Evolutionary conservation across 2,797 vertebrate species (phyloP).

Genomic region (Labroides dimidiatus): DNA sequence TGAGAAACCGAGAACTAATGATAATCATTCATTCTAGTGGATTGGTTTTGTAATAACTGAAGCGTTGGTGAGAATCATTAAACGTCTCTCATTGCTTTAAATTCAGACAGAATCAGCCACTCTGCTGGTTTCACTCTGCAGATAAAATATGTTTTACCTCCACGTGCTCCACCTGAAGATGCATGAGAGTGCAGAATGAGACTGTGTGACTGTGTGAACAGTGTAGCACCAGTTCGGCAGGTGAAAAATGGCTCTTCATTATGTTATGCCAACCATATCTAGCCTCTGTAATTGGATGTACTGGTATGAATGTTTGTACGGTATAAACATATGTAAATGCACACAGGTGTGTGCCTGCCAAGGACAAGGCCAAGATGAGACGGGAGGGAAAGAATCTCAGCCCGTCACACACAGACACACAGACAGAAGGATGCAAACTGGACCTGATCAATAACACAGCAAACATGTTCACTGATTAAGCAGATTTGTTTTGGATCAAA

Average conservation of each 20-base stretch:
- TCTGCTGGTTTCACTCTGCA: constrained; percentile 7
- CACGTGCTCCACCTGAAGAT: constrained; percentile 14
- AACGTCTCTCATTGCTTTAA: background rate
- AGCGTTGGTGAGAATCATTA: background rate
- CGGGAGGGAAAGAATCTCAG: constrained; percentile 49
- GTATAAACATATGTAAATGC: background rate
- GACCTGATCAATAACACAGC: constrained; percentile 45
- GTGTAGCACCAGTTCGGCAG: constrained; percentile 57
- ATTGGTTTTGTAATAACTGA: background rate
- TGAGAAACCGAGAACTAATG: background rate
- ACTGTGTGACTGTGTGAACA: constrained; percentile 7
- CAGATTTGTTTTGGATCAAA: constrained; percentile 52
- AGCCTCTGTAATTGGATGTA: constrained; percentile 67
- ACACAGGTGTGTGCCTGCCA: background rate
- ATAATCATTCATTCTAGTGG: background rate
- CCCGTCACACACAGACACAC: constrained; percentile 25
- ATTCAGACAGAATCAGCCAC: background rate
- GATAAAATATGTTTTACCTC: constrained; percentile 10
- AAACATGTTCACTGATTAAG: constrained; percentile 52
- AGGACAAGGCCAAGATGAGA: constrained; percentile 24
- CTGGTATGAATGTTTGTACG: constrained; percentile 24
- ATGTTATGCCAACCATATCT: constrained; percentile 72
- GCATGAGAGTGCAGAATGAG: constrained; percentile 17
- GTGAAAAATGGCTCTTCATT: constrained; percentile 78
- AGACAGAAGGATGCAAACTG: constrained; percentile 27